Percentiles rank a stretch among this genome's conserved stretches.
These are phyloP conservation scores for Tachycineta bicolor DNA, from an alignment of 2,113 vertebrate species.

Conservation along the genomic window DNA sequence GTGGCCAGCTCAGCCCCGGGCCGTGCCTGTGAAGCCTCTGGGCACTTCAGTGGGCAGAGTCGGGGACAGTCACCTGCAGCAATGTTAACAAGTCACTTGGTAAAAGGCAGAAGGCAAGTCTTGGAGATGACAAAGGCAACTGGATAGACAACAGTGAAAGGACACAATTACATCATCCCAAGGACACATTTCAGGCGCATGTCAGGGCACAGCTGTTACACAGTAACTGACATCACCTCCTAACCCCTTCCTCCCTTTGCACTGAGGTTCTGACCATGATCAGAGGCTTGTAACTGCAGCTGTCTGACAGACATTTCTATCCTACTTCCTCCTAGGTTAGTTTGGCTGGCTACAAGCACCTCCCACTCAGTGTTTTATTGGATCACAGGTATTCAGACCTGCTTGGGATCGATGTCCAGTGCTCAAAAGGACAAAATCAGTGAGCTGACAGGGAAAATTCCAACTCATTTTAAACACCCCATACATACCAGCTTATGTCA, in stretches of 20 bases:
- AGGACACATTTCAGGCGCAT: background rate
- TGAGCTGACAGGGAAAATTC: background rate
- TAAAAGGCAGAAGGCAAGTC: slow-evolving; percentile 39
- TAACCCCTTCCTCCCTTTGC: background rate
- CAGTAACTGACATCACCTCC: background rate
- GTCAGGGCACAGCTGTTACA: background rate
- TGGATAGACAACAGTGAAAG: background rate
- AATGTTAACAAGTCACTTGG: background rate
- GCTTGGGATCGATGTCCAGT: background rate
- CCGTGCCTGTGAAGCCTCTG: background rate
- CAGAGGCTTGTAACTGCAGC: background rate
- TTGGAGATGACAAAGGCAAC: slow-evolving; percentile 41
- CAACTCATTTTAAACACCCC: background rate
- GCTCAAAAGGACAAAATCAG: background rate
- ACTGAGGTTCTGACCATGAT: background rate
- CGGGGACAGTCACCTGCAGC: slow-evolving; percentile 5
- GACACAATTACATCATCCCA: background rate
- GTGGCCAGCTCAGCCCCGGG: background rate
- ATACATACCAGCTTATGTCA: background rate
- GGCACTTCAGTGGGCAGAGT: background rate
- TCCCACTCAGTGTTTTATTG: background rate
- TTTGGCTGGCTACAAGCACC: background rate
- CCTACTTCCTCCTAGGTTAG: background rate
- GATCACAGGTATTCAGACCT: background rate
- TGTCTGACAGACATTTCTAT: background rate